Evolutionary conservation across 2,113 vertebrate genomes (phyloP), one percentile per base, ranked within the genome.

Genomic region (Axis porcinus): DNA sequence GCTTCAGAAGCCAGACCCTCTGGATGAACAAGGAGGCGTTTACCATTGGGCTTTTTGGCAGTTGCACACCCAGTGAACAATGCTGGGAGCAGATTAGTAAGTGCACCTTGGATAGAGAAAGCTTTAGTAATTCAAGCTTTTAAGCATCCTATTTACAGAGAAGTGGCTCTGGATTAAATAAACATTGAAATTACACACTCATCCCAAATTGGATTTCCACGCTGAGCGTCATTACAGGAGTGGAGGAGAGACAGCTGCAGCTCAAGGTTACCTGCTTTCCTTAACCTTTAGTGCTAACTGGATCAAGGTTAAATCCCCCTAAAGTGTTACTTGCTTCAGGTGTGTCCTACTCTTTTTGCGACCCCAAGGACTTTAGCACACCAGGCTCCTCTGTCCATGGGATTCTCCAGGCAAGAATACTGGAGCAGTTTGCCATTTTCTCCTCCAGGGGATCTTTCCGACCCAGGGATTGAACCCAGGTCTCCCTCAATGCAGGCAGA

Each of bases 81-180:
- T 55, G 43, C 64, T 28, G 30, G 83, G 28, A 84, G 16, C 83
- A 79, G 54, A 93, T 96, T 57, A 91, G 50, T 40, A 58, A 88
- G 54, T 60, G 54, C 43, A 8, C 19, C 45, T 83, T 43, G 30
- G 50, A 21, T 62, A 89, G 70, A 96, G 58, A 93, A 11, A 83
- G 33, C 15, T 79, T 74, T 76, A 33, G 54, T 50, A 81, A 89
- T 94, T 87, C 96, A 92, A 94, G 70, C 14, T 86, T 52, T 90
- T 78, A 54, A 88, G 87, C 57, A 91, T 76, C 60, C 95, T 76
- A 57, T 94, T 95, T 85, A 81, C 74, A 36, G 58, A 95, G 88
- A 96, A 97, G 87, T 88, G 60, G 67, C 47, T 92, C 87, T 87
- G 95, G 78, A 95, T 97, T 97, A 98, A 97, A 92, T 79, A 88